Evolutionary conservation across 2,888 invertebrate genomes (phyloP), one percentile per base, ranked within the genome.

Genomic region (Orthosia gracilis): DNA sequence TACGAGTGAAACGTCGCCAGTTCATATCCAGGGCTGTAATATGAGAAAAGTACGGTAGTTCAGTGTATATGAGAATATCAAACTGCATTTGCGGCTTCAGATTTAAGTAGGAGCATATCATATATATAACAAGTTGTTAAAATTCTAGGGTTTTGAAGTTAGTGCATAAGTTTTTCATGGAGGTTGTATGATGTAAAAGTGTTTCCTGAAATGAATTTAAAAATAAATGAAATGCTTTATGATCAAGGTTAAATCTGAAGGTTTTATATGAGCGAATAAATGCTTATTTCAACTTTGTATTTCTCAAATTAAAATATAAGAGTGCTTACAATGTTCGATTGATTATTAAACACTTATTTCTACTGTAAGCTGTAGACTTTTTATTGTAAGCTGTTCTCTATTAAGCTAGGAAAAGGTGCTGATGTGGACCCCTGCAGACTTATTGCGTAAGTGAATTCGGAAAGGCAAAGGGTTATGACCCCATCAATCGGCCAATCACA

Each of bases 1-100:
- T 86, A 86, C 69, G 76, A 78, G 76, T 67, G 72, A 64, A 64
- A 85, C 85, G 85, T 78, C 74, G 70, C 54, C 83, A 73, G 83
- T 82, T 85, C 83, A 81, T 80, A 85, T 81, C 69, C 67, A 40
- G 59, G 57, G 61, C 15, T 57, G 59, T 69, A 63, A 31, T 21
- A 26, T 71, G 61, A 72, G 66, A 47, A 73, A 74, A 73, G 73
- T 62, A 70, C n/a, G 55, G 17, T 47, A 62, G 52, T 71, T 26
- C 49, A 61, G n/a, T 59, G 21, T 66, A 54, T n/a, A n/a, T 54
- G 40, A 12, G 59, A 63, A 67, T 70, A 84, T 70, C 63, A 61
- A 73, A 84, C 64, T 26, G 57, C 45, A 63, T 61, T 57, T 62
- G 55, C 45, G 13, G 18, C 40, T 73, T 61, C 12, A 73, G 59